A percentile compares a stretch with the other conserved stretches of the same genome.
phyloP scores from a whole-genome alignment of 2,797 vertebrate genomes.

The Staurois parvus region DNA sequence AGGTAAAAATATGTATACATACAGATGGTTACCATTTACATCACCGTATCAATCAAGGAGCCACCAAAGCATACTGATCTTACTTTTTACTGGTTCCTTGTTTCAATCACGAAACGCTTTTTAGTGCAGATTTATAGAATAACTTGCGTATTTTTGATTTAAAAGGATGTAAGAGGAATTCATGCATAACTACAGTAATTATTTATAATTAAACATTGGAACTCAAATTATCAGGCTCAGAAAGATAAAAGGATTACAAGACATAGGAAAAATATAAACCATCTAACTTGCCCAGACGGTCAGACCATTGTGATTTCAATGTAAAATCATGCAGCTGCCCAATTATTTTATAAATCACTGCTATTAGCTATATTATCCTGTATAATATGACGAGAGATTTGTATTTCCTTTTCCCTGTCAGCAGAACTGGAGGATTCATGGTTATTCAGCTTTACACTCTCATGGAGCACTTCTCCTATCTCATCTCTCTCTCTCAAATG shows the following conservation, averaged over 20 bases:
- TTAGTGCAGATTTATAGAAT: neutral
- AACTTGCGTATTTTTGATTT: neutral
- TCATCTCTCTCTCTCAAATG: no score
- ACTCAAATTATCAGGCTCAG: slow-evolving; percentile 6
- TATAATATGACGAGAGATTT: no score
- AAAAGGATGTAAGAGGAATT: neutral
- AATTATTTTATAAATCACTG: neutral
- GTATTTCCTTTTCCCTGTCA: no score
- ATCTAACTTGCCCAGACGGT: neutral
- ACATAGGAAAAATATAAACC: neutral
- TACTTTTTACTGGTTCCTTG: no score
- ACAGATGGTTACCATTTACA: no score
- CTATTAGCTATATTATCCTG: neutral
- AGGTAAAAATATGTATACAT: no score
- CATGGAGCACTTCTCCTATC: no score
- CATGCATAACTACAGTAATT: slow-evolving; percentile 1
- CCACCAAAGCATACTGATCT: no score
- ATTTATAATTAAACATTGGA: slow-evolving; percentile 4
- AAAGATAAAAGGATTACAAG: slow-evolving; percentile 7
- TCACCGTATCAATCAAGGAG: no score
- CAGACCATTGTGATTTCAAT: neutral
- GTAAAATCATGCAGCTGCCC: neutral
- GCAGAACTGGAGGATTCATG: no score
- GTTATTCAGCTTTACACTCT: no score
- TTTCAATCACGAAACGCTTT: no score